These are phyloP conservation scores for Morelia viridis DNA, from an alignment of 2,797 vertebrate species.

Conservation along the genomic window DNA sequence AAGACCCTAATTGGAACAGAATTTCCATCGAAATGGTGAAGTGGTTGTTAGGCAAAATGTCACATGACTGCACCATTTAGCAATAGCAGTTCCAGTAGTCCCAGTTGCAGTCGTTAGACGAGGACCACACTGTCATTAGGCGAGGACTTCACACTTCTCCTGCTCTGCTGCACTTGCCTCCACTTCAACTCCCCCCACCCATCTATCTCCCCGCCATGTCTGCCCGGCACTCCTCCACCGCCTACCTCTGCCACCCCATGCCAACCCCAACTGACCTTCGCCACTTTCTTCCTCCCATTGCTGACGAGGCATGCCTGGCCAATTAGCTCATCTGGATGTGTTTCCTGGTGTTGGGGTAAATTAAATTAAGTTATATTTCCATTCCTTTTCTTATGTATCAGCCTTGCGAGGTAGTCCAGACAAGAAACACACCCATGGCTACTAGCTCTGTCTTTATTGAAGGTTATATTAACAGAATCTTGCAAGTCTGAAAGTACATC, in stretches of 20 bases:
- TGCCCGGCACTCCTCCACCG: not conserved
- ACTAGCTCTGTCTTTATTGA: not conserved
- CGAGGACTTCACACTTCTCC: not conserved
- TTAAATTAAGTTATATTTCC: not conserved
- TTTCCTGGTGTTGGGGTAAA: not conserved
- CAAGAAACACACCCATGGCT: not conserved
- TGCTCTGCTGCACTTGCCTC: not conserved
- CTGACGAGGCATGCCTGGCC: not conserved
- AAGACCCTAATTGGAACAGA: not conserved
- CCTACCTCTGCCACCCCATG: not conserved
- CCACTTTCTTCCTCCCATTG: not conserved
- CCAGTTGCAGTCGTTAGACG: not conserved
- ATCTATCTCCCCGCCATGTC: not conserved
- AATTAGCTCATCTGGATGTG: not conserved
- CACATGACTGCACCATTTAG: not conserved
- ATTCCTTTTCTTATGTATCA: not conserved
- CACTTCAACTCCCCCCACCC: not conserved
- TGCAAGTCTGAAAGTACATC: not conserved
- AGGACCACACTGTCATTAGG: not conserved
- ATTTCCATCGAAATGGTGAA: not conserved
- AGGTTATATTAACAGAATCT: not conserved
- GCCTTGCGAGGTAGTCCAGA: not conserved
- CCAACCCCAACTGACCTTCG: not conserved
- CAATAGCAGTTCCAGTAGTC: not conserved
- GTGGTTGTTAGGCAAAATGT: not conserved